Evolutionary conservation across 2,888 invertebrate genomes (phyloP).

Genomic region (Lepetodrilus schrolli): DNA sequence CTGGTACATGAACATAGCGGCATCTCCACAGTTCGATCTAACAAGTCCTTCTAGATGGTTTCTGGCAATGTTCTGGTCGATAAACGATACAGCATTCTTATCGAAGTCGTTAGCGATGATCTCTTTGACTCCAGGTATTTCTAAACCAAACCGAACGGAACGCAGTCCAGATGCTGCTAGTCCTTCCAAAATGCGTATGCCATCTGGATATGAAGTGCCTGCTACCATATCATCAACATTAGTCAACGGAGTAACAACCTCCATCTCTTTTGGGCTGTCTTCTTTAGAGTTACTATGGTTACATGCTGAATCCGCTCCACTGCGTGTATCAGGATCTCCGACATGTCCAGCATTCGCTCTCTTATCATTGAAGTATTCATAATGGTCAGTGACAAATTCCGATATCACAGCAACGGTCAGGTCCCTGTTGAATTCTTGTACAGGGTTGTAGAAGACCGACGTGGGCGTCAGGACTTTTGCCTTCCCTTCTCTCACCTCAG

Average conservation of each 20-base stretch:
- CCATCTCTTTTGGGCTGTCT: neutral
- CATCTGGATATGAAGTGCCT: constrained; percentile 61
- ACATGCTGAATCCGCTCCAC: neutral
- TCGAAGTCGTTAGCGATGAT: constrained; percentile 95
- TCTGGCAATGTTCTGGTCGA: constrained; percentile 84
- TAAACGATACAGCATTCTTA: constrained; percentile 86
- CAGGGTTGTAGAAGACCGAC: constrained; percentile 96
- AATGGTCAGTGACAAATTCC: constrained; percentile 55
- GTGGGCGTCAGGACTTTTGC: constrained; percentile 82
- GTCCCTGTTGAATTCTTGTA: constrained; percentile 95
- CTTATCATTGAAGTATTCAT: constrained; percentile 37
- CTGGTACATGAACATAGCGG: constrained; percentile 78
- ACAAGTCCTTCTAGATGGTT: constrained; percentile 87
- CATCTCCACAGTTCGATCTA: constrained; percentile 87
- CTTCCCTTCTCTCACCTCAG: constrained; percentile 81
- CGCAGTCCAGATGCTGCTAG: constrained; percentile 95
- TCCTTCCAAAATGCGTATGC: constrained; percentile 87
- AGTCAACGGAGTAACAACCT: too few species aligned
- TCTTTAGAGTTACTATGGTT: neutral
- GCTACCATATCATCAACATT: constrained; percentile 34
- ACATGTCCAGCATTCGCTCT: constrained; percentile 27
- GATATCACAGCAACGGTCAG: constrained; percentile 78
- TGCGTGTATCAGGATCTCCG: neutral
- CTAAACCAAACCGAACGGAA: constrained; percentile 96
- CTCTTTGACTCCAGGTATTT: constrained; percentile 84